Base-by-base conservation (phyloP, 2,113 vertebrate genomes). In the Cettia cetti region DNA sequence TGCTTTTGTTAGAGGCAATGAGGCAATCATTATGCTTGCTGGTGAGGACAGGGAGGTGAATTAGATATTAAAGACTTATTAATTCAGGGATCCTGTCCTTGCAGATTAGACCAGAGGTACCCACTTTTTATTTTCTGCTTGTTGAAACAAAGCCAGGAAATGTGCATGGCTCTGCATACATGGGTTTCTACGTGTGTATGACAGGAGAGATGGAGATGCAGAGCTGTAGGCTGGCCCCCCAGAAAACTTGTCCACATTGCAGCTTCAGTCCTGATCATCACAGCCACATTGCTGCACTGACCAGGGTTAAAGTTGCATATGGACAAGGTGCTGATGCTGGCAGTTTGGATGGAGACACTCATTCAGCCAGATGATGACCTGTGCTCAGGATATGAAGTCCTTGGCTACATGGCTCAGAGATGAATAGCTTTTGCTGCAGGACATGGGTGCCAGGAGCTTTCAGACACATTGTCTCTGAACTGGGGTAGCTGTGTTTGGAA, bases 11-110 rank as follows among this genome's bases (percentile, higher is more conserved):
- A 95, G 42, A 72, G 78, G 77, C 45, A 92, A 83, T 72, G 26
- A 80, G 77, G 77, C 91, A 85, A 84, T 74, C 61, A 44, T 93
- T 89, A 60, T 0, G 10, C 16, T 56, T 85, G 45, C 69, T 94
- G 61, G 50, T 86, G 64, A 92, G 92, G 83, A 94, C 95, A 94
- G 85, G 44, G 89, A 89, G 49, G 79, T 91, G 86, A 95, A 93
- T 84, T 83, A 89, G 63, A 84, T 87, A 57, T n/a, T 82, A 59
- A 92, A 94, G 82, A 81, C 79, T 96, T 93, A 87, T 22, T 95
- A 92, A 87, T 93, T 95, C 79, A 86, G 77, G 92, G 94, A 95
- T 96, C 54, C 79, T 66, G 15, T 88, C 70, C 88, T 82, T 92
- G 56, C 13, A 66, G 95, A 57, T 86, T 27, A 72, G 35, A 61